Evolutionary conservation across 2,113 vertebrate genomes (phyloP).

Genomic region (Pionites leucogaster): DNA sequence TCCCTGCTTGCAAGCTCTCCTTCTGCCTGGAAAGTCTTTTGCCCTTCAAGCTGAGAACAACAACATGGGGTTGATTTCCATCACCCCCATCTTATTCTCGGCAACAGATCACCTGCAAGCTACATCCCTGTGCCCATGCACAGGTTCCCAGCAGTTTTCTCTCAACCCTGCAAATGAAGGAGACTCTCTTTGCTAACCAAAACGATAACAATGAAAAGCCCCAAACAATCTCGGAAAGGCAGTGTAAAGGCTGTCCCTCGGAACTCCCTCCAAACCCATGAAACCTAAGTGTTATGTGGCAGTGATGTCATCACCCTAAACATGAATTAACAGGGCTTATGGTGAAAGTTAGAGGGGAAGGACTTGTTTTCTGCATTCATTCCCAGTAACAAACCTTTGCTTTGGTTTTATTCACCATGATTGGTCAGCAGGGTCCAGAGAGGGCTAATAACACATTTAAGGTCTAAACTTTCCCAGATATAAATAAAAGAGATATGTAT

Average conservation of each 20-base stretch:
- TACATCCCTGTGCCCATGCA: no score
- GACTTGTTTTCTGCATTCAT: no score
- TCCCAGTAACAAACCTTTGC: not conserved
- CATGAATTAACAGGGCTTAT: not conserved
- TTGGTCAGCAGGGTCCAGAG: not conserved
- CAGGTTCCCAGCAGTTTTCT: not conserved
- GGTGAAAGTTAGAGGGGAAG: not conserved
- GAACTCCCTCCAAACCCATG: not conserved
- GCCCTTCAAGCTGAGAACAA: not conserved
- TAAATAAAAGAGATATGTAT: not conserved
- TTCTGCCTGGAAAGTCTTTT: not conserved
- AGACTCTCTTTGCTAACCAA: not conserved
- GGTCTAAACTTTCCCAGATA: not conserved
- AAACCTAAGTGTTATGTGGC: not conserved
- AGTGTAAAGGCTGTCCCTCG: not conserved
- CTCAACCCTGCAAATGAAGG: not conserved
- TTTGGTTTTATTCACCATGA: not conserved
- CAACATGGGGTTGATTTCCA: not conserved
- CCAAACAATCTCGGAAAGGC: not conserved
- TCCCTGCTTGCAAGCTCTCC: fast-evolving
- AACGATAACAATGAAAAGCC: not conserved
- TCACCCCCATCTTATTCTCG: no score
- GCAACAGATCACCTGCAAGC: not conserved
- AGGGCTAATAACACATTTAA: not conserved
- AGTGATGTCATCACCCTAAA: not conserved